A percentile compares a stretch with the other conserved stretches of the same genome.
Conservation (phyloP, 1,140 invertebrate genomes). For the Zaprionus vittiger region DNA sequence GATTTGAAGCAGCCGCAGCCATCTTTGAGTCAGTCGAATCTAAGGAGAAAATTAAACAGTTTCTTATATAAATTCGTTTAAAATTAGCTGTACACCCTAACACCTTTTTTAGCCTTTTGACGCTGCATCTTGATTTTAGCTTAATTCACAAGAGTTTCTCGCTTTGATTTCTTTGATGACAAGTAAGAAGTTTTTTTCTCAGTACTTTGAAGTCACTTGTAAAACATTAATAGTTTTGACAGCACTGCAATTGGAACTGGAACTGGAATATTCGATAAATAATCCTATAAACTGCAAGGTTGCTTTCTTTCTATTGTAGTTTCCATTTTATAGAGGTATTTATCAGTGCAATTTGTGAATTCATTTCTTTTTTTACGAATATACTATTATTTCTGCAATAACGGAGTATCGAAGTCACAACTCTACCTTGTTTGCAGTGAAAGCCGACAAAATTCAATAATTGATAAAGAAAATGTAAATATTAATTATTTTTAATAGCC, state of each 20-base stretch:
- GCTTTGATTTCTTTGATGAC: background rate
- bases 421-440: background rate
- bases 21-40: background rate
- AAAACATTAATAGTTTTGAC: too few relatives aligned
- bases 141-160: background rate
- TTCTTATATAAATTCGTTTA: background rate
- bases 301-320: too few relatives aligned
- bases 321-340: too few relatives aligned
- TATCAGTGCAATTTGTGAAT: too few relatives aligned
- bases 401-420: too few relatives aligned
- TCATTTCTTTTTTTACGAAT: too few relatives aligned
- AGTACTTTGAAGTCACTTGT: background rate
- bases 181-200: background rate
- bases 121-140: background rate
- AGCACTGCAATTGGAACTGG: too few relatives aligned
- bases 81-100: background rate
- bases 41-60: background rate
- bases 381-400: too few relatives aligned
- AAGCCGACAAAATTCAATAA: background rate
- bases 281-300: too few relatives aligned
- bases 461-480: conserved; percentile 4
- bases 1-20: background rate
- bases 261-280: too few relatives aligned
- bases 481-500: conserved; percentile 10
- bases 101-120: background rate